These are phyloP conservation scores for Pungitius pungitius DNA, from an alignment of 2,113 vertebrate genomes.

Conservation along the genomic window DNA sequence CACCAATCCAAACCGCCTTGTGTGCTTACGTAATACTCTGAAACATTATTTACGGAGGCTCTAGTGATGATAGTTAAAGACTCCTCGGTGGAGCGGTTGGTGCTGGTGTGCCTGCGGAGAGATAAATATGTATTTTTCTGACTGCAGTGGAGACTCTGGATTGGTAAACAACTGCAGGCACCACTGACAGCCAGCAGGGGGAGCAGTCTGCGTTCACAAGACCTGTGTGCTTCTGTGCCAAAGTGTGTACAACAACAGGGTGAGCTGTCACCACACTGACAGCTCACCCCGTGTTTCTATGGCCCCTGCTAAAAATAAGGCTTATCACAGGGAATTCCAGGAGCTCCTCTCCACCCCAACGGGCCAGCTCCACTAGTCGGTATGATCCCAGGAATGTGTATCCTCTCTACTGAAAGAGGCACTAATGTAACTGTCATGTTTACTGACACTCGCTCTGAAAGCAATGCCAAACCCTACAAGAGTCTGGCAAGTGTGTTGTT, in stretches of 20 bases:
- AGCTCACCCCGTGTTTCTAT: slow-evolving; percentile 23
- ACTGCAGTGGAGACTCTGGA: slow-evolving; percentile 31
- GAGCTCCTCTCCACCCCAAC: neutral
- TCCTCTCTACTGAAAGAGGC: neutral
- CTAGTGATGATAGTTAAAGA: neutral
- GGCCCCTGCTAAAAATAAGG: slow-evolving; percentile 18
- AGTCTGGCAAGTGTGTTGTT: slow-evolving; percentile 20
- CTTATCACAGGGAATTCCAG: slow-evolving; percentile 13
- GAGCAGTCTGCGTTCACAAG: slow-evolving; percentile 53
- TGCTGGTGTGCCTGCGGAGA: neutral
- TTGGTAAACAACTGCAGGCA: slow-evolving; percentile 63
- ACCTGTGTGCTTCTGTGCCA: slow-evolving; percentile 7
- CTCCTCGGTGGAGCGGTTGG: neutral
- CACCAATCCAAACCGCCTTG: neutral
- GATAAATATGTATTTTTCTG: neutral
- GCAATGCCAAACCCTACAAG: neutral
- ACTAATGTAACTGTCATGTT: slow-evolving; percentile 1
- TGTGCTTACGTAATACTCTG: slow-evolving; percentile 11
- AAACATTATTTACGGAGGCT: neutral
- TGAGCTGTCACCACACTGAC: slow-evolving; percentile 18
- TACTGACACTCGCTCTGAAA: neutral
- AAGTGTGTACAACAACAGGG: slow-evolving; percentile 26
- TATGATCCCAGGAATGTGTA: neutral
- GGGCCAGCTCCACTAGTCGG: neutral
- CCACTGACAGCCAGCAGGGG: slow-evolving; percentile 50